phyloP scores from a whole-genome alignment of 2,797 vertebrate genomes.

The Mus spretus region DNA sequence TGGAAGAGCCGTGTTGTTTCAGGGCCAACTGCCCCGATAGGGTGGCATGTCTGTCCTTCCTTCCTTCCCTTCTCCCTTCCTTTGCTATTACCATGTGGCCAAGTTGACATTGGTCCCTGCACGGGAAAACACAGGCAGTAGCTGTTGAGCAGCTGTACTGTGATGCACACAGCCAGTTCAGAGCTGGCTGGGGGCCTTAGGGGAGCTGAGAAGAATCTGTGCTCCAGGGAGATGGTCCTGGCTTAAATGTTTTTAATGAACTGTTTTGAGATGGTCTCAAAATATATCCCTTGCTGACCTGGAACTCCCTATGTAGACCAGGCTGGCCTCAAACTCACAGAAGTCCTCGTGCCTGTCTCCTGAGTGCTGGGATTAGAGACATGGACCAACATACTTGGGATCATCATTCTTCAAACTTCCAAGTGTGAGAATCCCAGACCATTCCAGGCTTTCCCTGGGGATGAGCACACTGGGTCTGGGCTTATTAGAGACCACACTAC shows the following conservation, averaged over 20 bases:
- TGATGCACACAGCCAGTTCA: neutral
- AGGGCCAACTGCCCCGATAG: neutral
- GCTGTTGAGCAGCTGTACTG: rapidly evolving
- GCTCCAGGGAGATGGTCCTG: neutral
- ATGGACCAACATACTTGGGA: neutral
- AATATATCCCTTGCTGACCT: neutral
- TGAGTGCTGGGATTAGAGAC: neutral
- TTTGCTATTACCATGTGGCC: neutral
- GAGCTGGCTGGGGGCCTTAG: neutral
- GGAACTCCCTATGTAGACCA: neutral
- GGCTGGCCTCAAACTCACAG: neutral
- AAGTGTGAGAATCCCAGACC: neutral
- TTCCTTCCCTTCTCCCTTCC: neutral
- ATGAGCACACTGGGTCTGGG: neutral
- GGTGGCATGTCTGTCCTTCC: neutral
- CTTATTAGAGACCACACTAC: neutral
- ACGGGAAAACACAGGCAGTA: neutral
- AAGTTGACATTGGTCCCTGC: neutral
- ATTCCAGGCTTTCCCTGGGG: neutral
- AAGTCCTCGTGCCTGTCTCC: neutral
- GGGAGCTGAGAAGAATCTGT: too few relatives aligned
- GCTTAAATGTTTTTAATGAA: neutral
- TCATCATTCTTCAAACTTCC: neutral
- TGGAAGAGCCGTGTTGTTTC: neutral
- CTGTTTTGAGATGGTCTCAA: neutral